These are phyloP conservation scores for Apis mellifera DNA, from an alignment of 1,140 invertebrate species.

Conservation along the genomic window DNA sequence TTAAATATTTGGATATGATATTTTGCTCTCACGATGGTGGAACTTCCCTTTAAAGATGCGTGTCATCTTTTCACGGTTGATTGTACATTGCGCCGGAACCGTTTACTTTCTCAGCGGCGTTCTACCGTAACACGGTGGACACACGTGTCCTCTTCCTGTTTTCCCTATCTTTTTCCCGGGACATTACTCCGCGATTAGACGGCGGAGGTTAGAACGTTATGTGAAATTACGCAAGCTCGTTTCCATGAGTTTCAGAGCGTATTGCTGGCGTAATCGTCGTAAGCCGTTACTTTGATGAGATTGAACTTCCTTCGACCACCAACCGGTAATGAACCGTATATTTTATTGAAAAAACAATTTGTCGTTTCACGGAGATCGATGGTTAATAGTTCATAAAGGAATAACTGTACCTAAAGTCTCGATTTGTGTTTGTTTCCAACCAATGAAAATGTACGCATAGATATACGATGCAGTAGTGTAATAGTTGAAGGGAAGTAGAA, in stretches of 20 bases:
- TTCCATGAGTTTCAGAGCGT: constrained; percentile 50
- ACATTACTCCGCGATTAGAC: constrained; percentile 48
- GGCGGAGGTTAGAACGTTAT: constrained; percentile 32
- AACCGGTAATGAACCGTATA: neutral
- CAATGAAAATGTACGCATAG: no score
- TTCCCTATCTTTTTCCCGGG: constrained; percentile 40
- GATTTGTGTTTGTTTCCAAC: neutral
- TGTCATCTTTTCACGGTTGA: neutral
- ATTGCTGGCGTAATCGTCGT: constrained; percentile 44
- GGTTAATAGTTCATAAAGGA: neutral
- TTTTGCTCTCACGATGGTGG: neutral
- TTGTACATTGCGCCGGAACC: neutral
- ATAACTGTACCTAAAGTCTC: neutral
- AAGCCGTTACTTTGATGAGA: constrained; percentile 64
- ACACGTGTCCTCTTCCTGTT: constrained; percentile 32
- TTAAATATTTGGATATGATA: neutral
- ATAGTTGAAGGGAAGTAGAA: neutral
- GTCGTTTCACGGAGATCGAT: neutral
- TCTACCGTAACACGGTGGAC: constrained; percentile 32
- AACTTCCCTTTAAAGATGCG: neutral
- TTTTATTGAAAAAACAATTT: constrained; percentile 11
- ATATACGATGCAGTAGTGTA: no score
- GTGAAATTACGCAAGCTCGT: constrained; percentile 55
- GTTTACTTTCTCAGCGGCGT: constrained; percentile 36
- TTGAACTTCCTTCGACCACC: constrained; percentile 53